phyloP scores from a whole-genome alignment of 2,888 invertebrate species.

The Cryptus viduatorius region DNA sequence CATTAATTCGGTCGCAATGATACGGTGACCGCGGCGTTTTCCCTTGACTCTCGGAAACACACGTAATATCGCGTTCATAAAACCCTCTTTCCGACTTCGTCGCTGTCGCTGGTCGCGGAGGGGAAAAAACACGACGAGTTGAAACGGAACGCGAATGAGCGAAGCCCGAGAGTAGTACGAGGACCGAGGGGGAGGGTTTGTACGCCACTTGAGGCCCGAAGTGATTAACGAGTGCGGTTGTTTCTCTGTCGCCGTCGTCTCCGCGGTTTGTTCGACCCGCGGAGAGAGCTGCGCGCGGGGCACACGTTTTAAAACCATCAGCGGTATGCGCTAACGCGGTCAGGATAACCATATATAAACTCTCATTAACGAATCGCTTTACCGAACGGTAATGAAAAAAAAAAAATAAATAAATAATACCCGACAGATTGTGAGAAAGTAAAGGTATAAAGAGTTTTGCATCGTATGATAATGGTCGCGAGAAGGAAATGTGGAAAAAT shows the following conservation, averaged over 20 bases:
- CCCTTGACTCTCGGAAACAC: slow-evolving; percentile 23
- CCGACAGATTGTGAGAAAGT: slow-evolving; percentile 16
- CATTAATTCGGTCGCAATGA: slow-evolving; percentile 22
- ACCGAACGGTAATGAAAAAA: slow-evolving; percentile 12
- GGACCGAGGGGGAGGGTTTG: slow-evolving; percentile 27
- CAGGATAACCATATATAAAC: background rate
- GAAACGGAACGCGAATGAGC: slow-evolving; percentile 30
- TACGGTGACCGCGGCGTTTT: slow-evolving; percentile 17
- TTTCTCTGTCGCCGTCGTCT: slow-evolving; percentile 49
- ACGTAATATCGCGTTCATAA: slow-evolving; percentile 48
- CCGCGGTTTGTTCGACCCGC: slow-evolving; percentile 28
- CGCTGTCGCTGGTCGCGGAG: slow-evolving; percentile 9
- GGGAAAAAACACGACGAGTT: slow-evolving; percentile 33
- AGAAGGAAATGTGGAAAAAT: slow-evolving; percentile 19
- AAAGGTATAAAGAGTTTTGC: slow-evolving; percentile 14
- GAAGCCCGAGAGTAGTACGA: slow-evolving; percentile 27
- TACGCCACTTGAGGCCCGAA: slow-evolving; percentile 57
- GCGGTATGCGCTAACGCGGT: background rate
- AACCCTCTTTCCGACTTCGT: background rate
- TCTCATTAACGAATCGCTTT: slow-evolving; percentile 39
- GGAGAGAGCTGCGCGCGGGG: background rate
- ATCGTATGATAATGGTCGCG: background rate
- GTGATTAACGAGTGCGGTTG: slow-evolving; percentile 67
- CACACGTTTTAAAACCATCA: slow-evolving; percentile 1
- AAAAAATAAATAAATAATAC: background rate